Conservation (phyloP, 2,888 invertebrate species). For the Ophioninae sp. region DNA sequence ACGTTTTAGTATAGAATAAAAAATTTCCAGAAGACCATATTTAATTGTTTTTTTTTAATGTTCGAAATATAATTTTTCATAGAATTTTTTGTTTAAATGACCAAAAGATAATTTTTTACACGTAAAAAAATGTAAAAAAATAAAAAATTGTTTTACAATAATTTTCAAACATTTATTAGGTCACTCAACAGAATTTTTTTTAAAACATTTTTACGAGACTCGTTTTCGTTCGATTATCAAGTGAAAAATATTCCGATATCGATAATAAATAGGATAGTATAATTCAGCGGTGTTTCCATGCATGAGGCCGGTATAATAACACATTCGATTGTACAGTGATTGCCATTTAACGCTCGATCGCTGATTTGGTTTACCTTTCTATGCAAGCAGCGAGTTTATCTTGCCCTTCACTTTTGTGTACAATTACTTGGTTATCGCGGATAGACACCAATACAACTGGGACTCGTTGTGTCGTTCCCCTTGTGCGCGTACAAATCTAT, state of each 20-base stretch:
- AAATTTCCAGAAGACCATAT: too few species aligned
- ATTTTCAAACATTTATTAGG: too few species aligned
- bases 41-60: too few species aligned
- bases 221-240: not conserved
- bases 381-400: conserved; percentile 63
- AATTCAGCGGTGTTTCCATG: conserved; percentile 3
- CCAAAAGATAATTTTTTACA: too few species aligned
- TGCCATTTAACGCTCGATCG: conserved; percentile 71
- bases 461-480: conserved; percentile 48
- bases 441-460: conserved; percentile 37
- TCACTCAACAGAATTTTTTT: not conserved
- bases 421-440: conserved; percentile 54
- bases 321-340: conserved; percentile 71
- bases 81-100: too few species aligned
- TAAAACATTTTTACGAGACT: not conserved
- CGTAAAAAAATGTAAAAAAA: too few species aligned
- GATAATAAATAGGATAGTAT: conserved; percentile 27
- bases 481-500: conserved; percentile 48
- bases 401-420: conserved; percentile 73
- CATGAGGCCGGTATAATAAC: conserved; percentile 45
- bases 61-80: too few species aligned
- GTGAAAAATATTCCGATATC: not conserved
- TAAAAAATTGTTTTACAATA: too few species aligned
- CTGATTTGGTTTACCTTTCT: conserved; percentile 72
- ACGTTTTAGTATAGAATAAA: too few species aligned